Conservation (phyloP, 2,888 invertebrate genomes). For the Eupithecia dodoneata region DNA sequence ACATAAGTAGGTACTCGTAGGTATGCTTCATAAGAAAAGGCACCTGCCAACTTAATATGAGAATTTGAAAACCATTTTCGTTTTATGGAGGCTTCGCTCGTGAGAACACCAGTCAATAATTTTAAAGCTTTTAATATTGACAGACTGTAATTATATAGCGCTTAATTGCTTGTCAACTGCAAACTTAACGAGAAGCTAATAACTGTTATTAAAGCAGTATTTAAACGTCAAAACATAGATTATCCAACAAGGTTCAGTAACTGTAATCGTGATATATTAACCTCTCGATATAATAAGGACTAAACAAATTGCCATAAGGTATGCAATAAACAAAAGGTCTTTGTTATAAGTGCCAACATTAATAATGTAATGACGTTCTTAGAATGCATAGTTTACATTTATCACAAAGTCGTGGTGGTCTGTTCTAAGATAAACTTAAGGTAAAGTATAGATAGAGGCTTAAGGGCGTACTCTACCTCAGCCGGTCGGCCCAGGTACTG, state of each 20-base stretch:
- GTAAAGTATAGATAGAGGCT: not conserved
- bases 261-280: slow-evolving; percentile 20
- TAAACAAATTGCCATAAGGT: slow-evolving; percentile 20
- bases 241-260: not conserved
- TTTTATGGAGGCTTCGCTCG: not conserved
- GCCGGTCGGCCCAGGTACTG: too few relatives aligned
- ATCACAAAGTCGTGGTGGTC: slow-evolving; percentile 29
- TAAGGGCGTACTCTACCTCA: too few relatives aligned
- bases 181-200: slow-evolving; percentile 55
- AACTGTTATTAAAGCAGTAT: slow-evolving; percentile 51
- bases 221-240: slow-evolving; percentile 9
- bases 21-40: not conserved
- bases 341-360: slow-evolving; percentile 42
- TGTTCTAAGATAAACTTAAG: slow-evolving; percentile 15
- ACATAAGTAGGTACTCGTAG: not conserved
- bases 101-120: slow-evolving; percentile 1
- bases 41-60: not conserved
- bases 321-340: slow-evolving; percentile 43
- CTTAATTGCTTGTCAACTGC: slow-evolving; percentile 26
- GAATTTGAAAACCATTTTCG: not conserved
- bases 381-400: slow-evolving; percentile 29
- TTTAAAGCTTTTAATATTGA: slow-evolving; percentile 6
- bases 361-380: slow-evolving; percentile 31
- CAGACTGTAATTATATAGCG: slow-evolving; percentile 9
- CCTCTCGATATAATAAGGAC: slow-evolving; percentile 11